phyloP scores from a whole-genome alignment of 2,888 invertebrate genomes.

The Leistus spinibarbis region DNA sequence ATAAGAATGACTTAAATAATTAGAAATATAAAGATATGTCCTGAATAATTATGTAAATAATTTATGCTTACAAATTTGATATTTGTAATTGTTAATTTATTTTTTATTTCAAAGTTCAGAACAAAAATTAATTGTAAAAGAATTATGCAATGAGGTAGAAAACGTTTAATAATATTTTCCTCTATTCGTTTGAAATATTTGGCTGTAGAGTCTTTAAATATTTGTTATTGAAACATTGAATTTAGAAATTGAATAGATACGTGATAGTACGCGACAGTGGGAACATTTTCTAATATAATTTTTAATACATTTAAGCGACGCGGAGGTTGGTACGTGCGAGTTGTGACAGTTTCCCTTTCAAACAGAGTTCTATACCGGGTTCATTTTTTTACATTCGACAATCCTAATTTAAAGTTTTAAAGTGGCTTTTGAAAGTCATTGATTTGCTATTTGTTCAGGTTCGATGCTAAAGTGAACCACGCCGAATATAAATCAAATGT shows the following conservation, averaged over 20 bases:
- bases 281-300: neutral
- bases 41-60: too few relatives aligned
- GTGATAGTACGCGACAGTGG: neutral
- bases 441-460: conserved; percentile 24
- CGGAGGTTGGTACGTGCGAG: neutral
- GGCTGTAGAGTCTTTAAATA: too few relatives aligned
- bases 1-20: too few relatives aligned
- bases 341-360: neutral
- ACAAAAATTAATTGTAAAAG: too few relatives aligned
- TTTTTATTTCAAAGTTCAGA: too few relatives aligned
- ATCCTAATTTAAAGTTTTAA: conserved; percentile 30
- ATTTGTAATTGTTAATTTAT: too few relatives aligned
- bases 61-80: too few relatives aligned
- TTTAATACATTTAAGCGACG: neutral
- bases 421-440: conserved; percentile 24
- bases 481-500: neutral
- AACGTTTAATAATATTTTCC: too few relatives aligned
- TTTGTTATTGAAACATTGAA: neutral
- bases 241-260: neutral
- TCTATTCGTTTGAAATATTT: too few relatives aligned
- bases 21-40: too few relatives aligned
- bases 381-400: conserved; percentile 28
- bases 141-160: too few relatives aligned
- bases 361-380: neutral
- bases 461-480: neutral